Base-by-base conservation (phyloP, 2,113 vertebrate species). In the Thunnus maccoyii region DNA sequence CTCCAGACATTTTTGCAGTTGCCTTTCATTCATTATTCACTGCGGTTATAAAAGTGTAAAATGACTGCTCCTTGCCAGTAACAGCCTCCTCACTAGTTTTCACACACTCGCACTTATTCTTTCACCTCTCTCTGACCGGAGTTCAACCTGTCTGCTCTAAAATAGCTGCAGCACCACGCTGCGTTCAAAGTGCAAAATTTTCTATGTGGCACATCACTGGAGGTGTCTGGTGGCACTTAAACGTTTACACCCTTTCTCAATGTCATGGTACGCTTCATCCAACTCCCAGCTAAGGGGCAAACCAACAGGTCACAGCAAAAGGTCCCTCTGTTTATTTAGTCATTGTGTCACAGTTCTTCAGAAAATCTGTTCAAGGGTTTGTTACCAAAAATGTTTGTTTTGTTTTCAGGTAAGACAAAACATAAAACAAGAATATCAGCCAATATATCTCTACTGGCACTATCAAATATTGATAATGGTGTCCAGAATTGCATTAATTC, bases 11-110 rank as follows among this genome's bases (percentile, higher is more conserved):
- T 79, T 85, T 74, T 64, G 20, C 85, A 55, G 55, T 83, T 84
- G 62, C 83, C 65, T 85, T 86, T 92, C 88, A 93, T 93, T 90
- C 75, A 92, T 91, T 90, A 93, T 93, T 93, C 80, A 94, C 50
- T 1, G 36, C 1, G 0, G 73, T 78, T 83, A 78, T 85, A 79
- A 88, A 91, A 89, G 88, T 83, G 90, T 81, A 90, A 91, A 90
- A 89, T 72, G 72, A 74, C 81, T 71, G 64, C 63, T 85, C 47
- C 17, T 70, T 79, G 68, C 66, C 78, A 81, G 82, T 82, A 76
- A 80, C 78, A 51, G 57, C 76, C 65, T 72, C 69, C 68, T 67
- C 72, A 57, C 64, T 67, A 47, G 46, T 51, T 84, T 91, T 88
- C 85, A 84, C 85, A 71, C 86, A 57, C 66, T 80, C 27, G 1